Evolutionary conservation across 2,797 vertebrate genomes (phyloP), one percentile per base, ranked within the genome.

Genomic region (Galaxias olidus): DNA sequence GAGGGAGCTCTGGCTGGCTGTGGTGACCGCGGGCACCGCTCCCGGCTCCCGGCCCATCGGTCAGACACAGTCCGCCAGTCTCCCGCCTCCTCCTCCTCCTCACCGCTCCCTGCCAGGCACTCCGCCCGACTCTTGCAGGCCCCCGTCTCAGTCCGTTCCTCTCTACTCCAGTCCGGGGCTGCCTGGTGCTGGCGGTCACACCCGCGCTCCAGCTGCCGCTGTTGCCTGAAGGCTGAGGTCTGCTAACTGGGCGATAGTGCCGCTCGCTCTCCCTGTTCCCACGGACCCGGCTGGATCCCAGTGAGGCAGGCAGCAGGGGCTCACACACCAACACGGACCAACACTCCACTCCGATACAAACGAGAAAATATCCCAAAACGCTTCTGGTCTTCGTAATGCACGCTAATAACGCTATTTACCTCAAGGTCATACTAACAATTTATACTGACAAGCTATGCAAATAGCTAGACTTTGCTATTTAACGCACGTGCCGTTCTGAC

Each of bases 31-130:
- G n/a, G 71, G 76, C 77, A 78, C 78, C 80, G 78, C 82, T 82
- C 71, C 63, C 69, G 14, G 68, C 79, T 76, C 66, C 42, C 69
- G 69, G 65, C 59, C 78, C 79, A 84, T 84, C 86, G 88, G 77
- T 90, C 86, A 83, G 84, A 89, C 81, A 88, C 84, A 81, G 84
- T 85, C 81, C 70, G 78, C 73, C 74, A 79, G 66, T 76, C 75
- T 47, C 76, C 61, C 4, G 75, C 79, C 73, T 68, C 76, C 62
- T 61, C 76, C 69, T 75, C 47, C 76, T 75, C 76, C 73, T 78
- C 50, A 59, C 53, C 58, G 75, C 73, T 71, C 76, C 75, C 30
- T 74, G 77, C 69, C 80, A 83, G 83, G 71, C 60, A 59, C 69
- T 79, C 73, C 74, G 72, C 74, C 76, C 62, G 71, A 83, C 79